Evolutionary conservation across 2,888 invertebrate genomes (phyloP).

Genomic region (Caenorhabditis virilis): DNA sequence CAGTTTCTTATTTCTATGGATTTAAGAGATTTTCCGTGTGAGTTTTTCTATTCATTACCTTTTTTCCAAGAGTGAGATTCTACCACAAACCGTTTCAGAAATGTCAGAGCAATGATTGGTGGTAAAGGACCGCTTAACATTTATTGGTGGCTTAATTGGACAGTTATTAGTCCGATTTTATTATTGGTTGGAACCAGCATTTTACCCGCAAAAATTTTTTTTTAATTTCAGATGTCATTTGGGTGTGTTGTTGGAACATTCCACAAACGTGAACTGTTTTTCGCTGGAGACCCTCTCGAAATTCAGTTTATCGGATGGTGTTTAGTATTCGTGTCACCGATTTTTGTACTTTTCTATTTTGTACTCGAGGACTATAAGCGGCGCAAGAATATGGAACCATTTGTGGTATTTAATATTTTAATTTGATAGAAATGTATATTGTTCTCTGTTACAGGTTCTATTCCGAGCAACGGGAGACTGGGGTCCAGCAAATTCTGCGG

Average conservation of each 20-base stretch:
- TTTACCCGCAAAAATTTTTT: neutral
- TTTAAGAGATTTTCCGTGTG: conserved; percentile 36
- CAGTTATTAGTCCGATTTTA: conserved; percentile 17
- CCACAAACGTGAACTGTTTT: neutral
- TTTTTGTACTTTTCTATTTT: conserved; percentile 27
- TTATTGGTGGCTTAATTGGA: conserved; percentile 39
- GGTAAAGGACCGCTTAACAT: conserved; percentile 19
- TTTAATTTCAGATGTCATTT: conserved; percentile 8
- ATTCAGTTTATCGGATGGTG: conserved; percentile 12
- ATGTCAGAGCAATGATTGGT: conserved; percentile 35
- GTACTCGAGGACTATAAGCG: conserved; percentile 19
- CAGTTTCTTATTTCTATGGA: conserved; percentile 34
- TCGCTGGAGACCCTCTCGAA: neutral
- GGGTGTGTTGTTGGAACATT: conserved; percentile 18
- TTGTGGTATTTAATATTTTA: conserved; percentile 12
- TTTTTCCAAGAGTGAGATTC: too few species aligned
- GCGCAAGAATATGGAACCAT: conserved; percentile 30
- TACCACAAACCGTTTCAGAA: too few species aligned
- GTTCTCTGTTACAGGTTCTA: conserved; percentile 4
- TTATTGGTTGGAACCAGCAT: neutral
- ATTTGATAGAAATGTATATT: neutral
- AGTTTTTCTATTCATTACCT: neutral
- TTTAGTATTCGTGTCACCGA: conserved; percentile 12
- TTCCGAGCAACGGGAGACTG: conserved; percentile 32
- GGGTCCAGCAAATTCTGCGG: conserved; percentile 23